These are phyloP conservation scores for Xanthia icteritia DNA, from an alignment of 2,888 invertebrate species.

Conservation along the genomic window DNA sequence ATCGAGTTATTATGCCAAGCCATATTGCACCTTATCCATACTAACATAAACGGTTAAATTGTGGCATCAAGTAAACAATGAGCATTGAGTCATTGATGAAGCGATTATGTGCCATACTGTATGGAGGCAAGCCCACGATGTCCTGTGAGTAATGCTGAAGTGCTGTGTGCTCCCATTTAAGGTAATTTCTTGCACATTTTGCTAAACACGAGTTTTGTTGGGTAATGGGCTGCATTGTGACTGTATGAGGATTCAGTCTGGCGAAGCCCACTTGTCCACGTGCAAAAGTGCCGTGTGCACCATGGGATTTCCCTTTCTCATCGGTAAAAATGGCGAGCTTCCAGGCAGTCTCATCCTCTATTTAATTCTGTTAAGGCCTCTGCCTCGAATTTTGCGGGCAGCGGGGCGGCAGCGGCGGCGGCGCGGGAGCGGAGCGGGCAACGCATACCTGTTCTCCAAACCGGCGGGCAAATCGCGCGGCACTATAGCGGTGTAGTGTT, in stretches of 20 bases:
- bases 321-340: too few relatives aligned
- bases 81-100: conserved; percentile 40
- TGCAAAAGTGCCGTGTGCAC: background rate
- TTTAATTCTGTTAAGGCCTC: too few relatives aligned
- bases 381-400: too few relatives aligned
- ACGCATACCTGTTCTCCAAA: too few relatives aligned
- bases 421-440: too few relatives aligned
- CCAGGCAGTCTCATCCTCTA: too few relatives aligned
- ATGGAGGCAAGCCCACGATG: conserved; percentile 38
- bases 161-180: conserved; percentile 17
- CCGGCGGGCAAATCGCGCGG: too few relatives aligned
- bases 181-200: conserved; percentile 5
- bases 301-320: background rate
- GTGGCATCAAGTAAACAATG: conserved; percentile 4
- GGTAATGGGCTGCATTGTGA: background rate
- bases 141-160: conserved; percentile 35
- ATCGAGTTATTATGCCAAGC: background rate
- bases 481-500: too few relatives aligned
- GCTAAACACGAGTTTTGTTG: background rate
- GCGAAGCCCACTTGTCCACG: background rate
- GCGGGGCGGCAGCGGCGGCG: too few relatives aligned
- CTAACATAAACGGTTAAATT: background rate
- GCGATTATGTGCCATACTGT: conserved; percentile 22
- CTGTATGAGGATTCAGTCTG: background rate
- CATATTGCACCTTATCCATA: background rate